Conservation (phyloP, 2,888 invertebrate genomes). For the Eustalomyia histrio region DNA sequence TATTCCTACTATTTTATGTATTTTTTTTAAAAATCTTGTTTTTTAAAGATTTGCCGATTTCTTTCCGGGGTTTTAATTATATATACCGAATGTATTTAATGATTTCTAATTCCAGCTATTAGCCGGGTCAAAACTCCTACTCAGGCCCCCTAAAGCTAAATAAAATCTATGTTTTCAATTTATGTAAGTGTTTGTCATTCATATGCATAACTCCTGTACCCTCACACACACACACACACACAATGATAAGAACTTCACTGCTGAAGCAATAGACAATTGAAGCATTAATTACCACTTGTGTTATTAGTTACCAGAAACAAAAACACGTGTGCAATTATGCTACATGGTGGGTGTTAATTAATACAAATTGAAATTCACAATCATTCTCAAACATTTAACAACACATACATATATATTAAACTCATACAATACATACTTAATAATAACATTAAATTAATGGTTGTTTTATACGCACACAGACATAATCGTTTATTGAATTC, state of each 20-base stretch:
- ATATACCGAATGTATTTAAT: too few relatives aligned
- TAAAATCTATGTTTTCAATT: too few relatives aligned
- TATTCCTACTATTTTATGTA: too few relatives aligned
- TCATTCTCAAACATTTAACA: constrained; percentile 10
- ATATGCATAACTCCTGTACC: too few relatives aligned
- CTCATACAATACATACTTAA: background rate
- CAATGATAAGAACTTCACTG: background rate
- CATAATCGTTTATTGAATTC: background rate
- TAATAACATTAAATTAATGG: constrained; percentile 24
- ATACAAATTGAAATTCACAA: constrained; percentile 65
- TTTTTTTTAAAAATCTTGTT: too few relatives aligned
- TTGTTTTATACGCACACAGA: background rate
- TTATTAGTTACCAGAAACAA: constrained; percentile 33
- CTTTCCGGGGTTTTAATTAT: too few relatives aligned
- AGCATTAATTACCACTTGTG: constrained; percentile 55
- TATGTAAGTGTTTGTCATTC: too few relatives aligned
- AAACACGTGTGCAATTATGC: constrained; percentile 65
- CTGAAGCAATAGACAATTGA: constrained; percentile 51
- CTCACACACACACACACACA: background rate
- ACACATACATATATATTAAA: constrained; percentile 8
- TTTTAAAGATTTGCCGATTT: too few relatives aligned
- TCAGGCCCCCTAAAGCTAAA: too few relatives aligned
- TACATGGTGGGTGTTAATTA: constrained; percentile 66
- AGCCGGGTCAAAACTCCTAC: too few relatives aligned
- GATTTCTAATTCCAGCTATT: too few relatives aligned